These are phyloP conservation scores for Aphelenchoides fujianensis DNA, from an alignment of 1,140 invertebrate genomes.

Conservation along the genomic window DNA sequence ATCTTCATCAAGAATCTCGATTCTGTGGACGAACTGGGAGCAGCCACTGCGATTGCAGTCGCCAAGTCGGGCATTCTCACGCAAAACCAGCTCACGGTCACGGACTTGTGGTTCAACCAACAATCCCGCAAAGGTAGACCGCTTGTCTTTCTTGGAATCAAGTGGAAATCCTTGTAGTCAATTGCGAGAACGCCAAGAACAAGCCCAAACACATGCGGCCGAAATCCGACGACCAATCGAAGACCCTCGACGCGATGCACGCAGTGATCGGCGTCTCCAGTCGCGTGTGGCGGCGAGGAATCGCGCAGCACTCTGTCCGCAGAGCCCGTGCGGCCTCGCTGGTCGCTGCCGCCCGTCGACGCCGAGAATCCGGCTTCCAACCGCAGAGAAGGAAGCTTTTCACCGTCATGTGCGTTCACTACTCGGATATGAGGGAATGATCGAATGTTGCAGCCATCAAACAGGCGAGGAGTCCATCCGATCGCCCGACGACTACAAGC, in stretches of 20 bases:
- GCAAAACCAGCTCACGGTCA: conserved; percentile 97
- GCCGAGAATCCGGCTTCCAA: neutral
- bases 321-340: conserved; percentile 13
- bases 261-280: conserved; percentile 4
- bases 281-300: neutral
- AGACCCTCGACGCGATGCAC: neutral
- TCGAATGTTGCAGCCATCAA: neutral
- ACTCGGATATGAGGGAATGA: too few relatives aligned
- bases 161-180: neutral
- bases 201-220: neutral
- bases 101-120: conserved; percentile 65
- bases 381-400: conserved; percentile 8
- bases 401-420: conserved; percentile 2
- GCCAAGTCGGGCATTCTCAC: conserved; percentile 98
- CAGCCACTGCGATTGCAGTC: conserved; percentile 93
- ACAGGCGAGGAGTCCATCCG: neutral
- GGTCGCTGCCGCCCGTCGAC: neutral
- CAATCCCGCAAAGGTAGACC: conserved; percentile 8
- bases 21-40: conserved; percentile 92
- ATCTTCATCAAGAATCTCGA: conserved; percentile 95
- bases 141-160: neutral
- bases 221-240: neutral
- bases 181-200: neutral
- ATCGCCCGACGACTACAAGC: neutral
- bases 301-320: neutral